phyloP scores from a whole-genome alignment of 1,140 invertebrate species.

The Hestina assimilis region DNA sequence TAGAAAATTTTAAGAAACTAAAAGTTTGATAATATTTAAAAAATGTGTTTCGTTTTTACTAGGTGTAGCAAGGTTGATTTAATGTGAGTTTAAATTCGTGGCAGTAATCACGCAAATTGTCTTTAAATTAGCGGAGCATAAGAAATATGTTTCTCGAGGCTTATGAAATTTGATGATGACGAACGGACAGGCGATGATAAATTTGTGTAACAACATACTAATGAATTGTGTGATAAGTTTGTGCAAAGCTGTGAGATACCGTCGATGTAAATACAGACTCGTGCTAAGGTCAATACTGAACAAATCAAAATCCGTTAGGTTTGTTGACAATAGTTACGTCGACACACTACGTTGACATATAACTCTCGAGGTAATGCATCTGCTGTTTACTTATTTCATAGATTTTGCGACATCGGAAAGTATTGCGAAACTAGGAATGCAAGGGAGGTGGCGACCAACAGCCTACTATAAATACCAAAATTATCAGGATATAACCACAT shows the following conservation, averaged over 20 bases:
- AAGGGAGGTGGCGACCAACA: slow-evolving; percentile 57
- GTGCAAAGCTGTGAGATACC: slow-evolving; percentile 13
- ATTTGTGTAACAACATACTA: slow-evolving; percentile 26
- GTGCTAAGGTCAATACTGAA: slow-evolving; percentile 53
- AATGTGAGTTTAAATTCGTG: slow-evolving; percentile 12
- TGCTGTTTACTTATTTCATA: slow-evolving; percentile 75
- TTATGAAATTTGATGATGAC: slow-evolving; percentile 22
- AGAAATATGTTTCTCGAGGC: slow-evolving; percentile 13
- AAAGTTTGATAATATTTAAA: too few species aligned
- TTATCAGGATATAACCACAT: slow-evolving; percentile 58
- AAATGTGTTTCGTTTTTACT: slow-evolving; percentile 3
- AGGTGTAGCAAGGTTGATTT: slow-evolving; percentile 8
- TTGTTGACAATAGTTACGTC: slow-evolving; percentile 70
- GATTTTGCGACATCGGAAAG: slow-evolving; percentile 66
- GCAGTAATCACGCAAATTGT: slow-evolving; percentile 24
- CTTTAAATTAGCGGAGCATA: slow-evolving; percentile 26
- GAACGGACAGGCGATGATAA: slow-evolving; percentile 14
- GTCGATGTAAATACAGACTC: slow-evolving; percentile 25
- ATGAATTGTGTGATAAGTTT: slow-evolving; percentile 21
- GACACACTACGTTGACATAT: slow-evolving; percentile 59
- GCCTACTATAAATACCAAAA: slow-evolving; percentile 65
- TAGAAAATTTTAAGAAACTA: background rate
- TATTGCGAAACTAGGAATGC: slow-evolving; percentile 62
- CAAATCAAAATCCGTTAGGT: slow-evolving; percentile 65
- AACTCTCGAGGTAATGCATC: slow-evolving; percentile 67